These are phyloP conservation scores for Nephrocerus scutellatus DNA, from an alignment of 2,888 invertebrate genomes.

Conservation along the genomic window DNA sequence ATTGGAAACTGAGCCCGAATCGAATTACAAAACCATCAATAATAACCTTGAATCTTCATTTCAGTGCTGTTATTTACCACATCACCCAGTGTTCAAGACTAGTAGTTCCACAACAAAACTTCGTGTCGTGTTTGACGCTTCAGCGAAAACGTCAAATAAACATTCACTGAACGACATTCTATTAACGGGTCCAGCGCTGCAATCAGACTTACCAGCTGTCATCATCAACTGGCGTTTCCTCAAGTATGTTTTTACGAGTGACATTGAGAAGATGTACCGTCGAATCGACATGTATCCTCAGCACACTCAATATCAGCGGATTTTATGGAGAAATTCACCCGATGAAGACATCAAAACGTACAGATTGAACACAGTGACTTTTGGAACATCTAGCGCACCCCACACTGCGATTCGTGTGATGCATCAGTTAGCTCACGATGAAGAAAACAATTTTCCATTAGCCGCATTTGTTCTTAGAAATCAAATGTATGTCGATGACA, in stretches of 20 bases:
- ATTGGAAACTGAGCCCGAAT: constrained; percentile 5
- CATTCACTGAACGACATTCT: constrained; percentile 18
- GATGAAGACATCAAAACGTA: constrained; percentile 1
- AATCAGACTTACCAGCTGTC: constrained; percentile 14
- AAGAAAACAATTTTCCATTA: constrained; percentile 2
- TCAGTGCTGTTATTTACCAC: constrained; percentile 13
- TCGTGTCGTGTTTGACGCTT: constrained; percentile 19
- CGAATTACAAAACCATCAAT: not conserved
- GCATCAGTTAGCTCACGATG: constrained; percentile 10
- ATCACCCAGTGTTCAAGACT: constrained; percentile 8
- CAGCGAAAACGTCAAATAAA: constrained; percentile 31
- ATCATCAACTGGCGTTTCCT: constrained; percentile 15
- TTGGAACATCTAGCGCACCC: constrained; percentile 1
- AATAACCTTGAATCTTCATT: too few relatives aligned
- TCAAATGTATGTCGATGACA: constrained; percentile 15
- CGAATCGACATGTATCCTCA: constrained; percentile 9
- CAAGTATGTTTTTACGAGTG: constrained; percentile 13
- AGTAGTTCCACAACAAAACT: constrained; percentile 10
- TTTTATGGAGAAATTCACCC: constrained; percentile 12
- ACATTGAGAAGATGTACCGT: constrained; percentile 19
- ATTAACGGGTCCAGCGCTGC: constrained; percentile 14
- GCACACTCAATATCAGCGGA: constrained; percentile 15
- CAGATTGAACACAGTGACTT: constrained; percentile 2
- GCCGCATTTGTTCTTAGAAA: constrained; percentile 2
- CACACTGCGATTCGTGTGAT: constrained; percentile 2